phyloP scores from a whole-genome alignment of 2,113 vertebrate species.

The Gopherus flavomarginatus region DNA sequence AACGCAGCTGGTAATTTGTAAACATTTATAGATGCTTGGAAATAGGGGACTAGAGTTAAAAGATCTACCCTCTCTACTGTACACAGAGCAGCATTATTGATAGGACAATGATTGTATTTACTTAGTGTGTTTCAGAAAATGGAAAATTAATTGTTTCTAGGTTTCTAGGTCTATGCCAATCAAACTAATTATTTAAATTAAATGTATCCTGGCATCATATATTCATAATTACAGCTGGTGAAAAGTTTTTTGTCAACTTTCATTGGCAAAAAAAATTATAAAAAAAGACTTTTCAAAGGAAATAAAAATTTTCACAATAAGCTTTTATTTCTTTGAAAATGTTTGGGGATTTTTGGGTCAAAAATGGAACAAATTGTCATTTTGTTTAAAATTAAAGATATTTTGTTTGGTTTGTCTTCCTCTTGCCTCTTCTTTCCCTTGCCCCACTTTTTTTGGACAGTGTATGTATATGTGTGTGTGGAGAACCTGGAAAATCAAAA shows the following conservation, averaged over 20 bases:
- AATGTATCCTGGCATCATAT: background rate
- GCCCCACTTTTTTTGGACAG: background rate
- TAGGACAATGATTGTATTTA: background rate
- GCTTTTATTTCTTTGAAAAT: background rate
- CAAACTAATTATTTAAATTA: background rate
- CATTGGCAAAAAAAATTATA: background rate
- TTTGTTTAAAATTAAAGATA: background rate
- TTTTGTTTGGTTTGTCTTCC: background rate
- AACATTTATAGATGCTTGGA: background rate
- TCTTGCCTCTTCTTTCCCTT: background rate
- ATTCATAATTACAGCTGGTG: slow-evolving; percentile 2
- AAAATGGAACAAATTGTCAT: background rate
- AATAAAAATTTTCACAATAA: background rate
- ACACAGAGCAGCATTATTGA: background rate
- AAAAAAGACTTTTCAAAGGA: slow-evolving; percentile 5
- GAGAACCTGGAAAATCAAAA: background rate
- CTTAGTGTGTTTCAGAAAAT: background rate
- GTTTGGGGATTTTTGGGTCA: background rate
- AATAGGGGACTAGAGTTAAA: background rate
- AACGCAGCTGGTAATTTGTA: background rate
- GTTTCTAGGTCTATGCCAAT: background rate
- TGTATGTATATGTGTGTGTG: background rate
- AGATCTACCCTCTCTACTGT: background rate
- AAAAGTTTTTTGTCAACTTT: background rate
- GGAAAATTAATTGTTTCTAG: background rate